phyloP scores from a whole-genome alignment of 1,140 invertebrate species.

The Drosophila gunungcola region DNA sequence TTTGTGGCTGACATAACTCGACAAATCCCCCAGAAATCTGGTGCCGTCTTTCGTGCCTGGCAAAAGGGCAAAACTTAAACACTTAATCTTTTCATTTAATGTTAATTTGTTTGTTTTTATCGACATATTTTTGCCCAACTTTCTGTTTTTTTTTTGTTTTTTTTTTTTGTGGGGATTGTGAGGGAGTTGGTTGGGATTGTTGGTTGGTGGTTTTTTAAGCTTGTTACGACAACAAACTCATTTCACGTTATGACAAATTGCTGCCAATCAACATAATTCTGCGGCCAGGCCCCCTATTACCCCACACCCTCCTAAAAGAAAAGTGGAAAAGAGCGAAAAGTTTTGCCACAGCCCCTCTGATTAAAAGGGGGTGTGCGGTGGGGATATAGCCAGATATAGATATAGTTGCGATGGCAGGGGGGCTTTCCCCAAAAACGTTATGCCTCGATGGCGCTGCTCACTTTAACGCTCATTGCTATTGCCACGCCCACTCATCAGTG shows the following conservation, averaged over 20 bases:
- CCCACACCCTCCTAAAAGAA: neutral
- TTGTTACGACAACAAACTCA: slow-evolving; percentile 82
- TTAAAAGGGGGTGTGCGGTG: slow-evolving; percentile 21
- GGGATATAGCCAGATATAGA: slow-evolving; percentile 20
- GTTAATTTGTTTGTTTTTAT: slow-evolving; percentile 83
- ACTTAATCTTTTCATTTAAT: slow-evolving; percentile 83
- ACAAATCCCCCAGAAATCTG: slow-evolving; percentile 12
- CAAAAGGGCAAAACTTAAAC: slow-evolving; percentile 77
- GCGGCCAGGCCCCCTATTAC: slow-evolving; percentile 29
- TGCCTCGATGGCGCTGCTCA: slow-evolving; percentile 77
- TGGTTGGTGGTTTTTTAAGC: slow-evolving; percentile 60
- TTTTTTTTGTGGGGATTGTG: slow-evolving; percentile 38
- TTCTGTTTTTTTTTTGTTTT: slow-evolving; percentile 59
- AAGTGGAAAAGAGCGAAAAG: slow-evolving; percentile 30
- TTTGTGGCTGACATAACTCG: slow-evolving; percentile 55
- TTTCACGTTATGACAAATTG: slow-evolving; percentile 82
- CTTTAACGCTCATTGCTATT: slow-evolving; percentile 79
- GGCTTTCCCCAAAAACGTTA: slow-evolving; percentile 50
- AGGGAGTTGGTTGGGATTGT: neutral
- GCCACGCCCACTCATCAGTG: slow-evolving; percentile 80
- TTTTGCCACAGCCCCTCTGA: slow-evolving; percentile 46
- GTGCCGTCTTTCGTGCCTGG: slow-evolving; percentile 46
- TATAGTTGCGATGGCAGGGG: slow-evolving; percentile 21
- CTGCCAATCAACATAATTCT: slow-evolving; percentile 82
- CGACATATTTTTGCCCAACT: slow-evolving; percentile 66